Conservation (phyloP, 2,888 invertebrate species). For the Pseudococcus longispinus region DNA sequence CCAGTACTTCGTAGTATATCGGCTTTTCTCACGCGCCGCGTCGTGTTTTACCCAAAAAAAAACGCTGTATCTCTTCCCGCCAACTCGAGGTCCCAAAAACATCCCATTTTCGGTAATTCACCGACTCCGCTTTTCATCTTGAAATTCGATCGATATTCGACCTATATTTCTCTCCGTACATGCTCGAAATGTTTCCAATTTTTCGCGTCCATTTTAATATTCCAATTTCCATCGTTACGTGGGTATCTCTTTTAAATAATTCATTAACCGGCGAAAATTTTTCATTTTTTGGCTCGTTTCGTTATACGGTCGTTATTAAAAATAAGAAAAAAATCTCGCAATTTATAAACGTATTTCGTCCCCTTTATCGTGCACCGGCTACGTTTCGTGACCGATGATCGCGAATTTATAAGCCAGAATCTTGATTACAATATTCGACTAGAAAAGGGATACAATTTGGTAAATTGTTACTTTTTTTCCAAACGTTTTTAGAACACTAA, state of each 20-base stretch:
- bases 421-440: neutral
- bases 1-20: neutral
- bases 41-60: neutral
- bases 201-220: slow-evolving; percentile 5
- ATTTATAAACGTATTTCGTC: neutral
- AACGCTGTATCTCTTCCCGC: neutral
- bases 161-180: slow-evolving; percentile 16
- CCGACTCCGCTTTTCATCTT: slow-evolving; percentile 39
- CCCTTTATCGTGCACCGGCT: no score
- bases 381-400: neutral
- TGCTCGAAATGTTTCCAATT: slow-evolving; percentile 39
- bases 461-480: neutral
- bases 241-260: slow-evolving; percentile 23
- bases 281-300: neutral
- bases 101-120: slow-evolving; percentile 43
- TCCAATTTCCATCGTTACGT: neutral
- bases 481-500: neutral
- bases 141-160: slow-evolving; percentile 39
- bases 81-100: neutral
- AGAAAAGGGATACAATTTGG: neutral
- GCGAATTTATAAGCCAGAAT: neutral
- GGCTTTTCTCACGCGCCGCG: slow-evolving; percentile 6
- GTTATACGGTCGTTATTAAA: neutral
- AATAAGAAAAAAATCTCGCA: neutral
- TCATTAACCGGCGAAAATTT: neutral